Evolutionary conservation across 2,888 invertebrate genomes (phyloP).

Genomic region (Mythimna vitellina): DNA sequence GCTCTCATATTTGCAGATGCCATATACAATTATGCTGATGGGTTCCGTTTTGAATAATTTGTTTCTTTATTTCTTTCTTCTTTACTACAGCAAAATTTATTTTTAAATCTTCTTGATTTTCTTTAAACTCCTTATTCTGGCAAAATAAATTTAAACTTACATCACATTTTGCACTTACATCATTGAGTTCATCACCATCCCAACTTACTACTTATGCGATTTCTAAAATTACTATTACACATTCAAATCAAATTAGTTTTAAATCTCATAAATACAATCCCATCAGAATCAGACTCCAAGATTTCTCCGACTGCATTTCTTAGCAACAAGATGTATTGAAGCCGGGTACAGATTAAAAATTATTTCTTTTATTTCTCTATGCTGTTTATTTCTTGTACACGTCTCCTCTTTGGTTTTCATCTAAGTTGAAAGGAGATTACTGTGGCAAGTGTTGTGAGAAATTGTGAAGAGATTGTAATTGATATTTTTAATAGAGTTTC

Average conservation of each 20-base stretch:
- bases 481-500: slow-evolving; percentile 41
- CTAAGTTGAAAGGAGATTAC: slow-evolving; percentile 45
- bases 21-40: too few relatives aligned
- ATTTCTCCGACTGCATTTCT: slow-evolving; percentile 54
- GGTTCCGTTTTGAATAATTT: too few relatives aligned
- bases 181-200: too few relatives aligned
- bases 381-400: slow-evolving; percentile 45
- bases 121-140: not conserved
- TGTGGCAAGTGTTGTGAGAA: slow-evolving; percentile 40
- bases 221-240: not conserved
- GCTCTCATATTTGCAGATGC: too few relatives aligned
- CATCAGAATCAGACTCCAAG: slow-evolving; percentile 50
- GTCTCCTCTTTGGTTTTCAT: slow-evolving; percentile 40
- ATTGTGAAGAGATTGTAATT: slow-evolving; percentile 36
- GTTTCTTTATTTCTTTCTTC: too few relatives aligned
- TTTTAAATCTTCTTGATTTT: too few relatives aligned
- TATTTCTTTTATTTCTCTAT: slow-evolving; percentile 62
- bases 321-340: slow-evolving; percentile 67
- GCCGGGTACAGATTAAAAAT: slow-evolving; percentile 70
- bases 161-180: not conserved
- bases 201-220: not conserved
- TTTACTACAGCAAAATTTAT: too few relatives aligned
- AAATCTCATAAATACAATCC: slow-evolving; percentile 2
- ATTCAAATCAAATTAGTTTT: not conserved
- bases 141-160: not conserved